Base-by-base conservation (phyloP, 1,140 invertebrate species). In the Diploscapter pachys region DNA sequence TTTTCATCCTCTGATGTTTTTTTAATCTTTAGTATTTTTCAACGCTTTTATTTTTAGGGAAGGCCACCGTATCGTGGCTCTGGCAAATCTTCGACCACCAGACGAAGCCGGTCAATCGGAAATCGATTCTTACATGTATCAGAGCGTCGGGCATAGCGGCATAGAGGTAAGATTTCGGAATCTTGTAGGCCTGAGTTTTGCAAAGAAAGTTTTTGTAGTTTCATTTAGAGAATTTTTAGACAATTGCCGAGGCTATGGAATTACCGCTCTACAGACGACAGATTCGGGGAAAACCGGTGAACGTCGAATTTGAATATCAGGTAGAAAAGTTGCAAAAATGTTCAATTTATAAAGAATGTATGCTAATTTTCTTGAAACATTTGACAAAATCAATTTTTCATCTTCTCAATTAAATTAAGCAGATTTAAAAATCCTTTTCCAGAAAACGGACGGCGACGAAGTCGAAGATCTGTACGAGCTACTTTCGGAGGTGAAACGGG, bases 101-200 rank as follows among this genome's bases (percentile, higher is more conserved):
- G 91, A 91, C 90, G 92, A 69, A 79, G 57, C 79, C 93, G 92
- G 94, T 59, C 8, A 51, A 3, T 55, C 52, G 89, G 96, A 99
- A 86, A 86, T 98, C 78, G 96, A 99, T 87, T 98, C 95, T 84
- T 98, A 94, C 84, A 99, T 99, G 96, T 99, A 97, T 86, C 96
- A 99, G 89, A 96, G 94, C 68, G 96, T 99, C 69, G 97, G 96
- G 6, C 93, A 96, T 87, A 92, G 96, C 89, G 93, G 92, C 53
- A 91, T 99, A 78, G 91, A 92, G 78, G 81, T 83, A 69, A 55
- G 48, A 77, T 72, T 48, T 9, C 67, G 49, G 49, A 6, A 31
- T 31, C 31, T 31, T 31, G 31, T 31, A 31, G 1, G 31, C 0
- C 31, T 31, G 31, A 31, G 0, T 31, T 31, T 31, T 31, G 31